Evolutionary conservation across 2,797 vertebrate species (phyloP).

Genomic region (Coccyzus lansbergi): DNA sequence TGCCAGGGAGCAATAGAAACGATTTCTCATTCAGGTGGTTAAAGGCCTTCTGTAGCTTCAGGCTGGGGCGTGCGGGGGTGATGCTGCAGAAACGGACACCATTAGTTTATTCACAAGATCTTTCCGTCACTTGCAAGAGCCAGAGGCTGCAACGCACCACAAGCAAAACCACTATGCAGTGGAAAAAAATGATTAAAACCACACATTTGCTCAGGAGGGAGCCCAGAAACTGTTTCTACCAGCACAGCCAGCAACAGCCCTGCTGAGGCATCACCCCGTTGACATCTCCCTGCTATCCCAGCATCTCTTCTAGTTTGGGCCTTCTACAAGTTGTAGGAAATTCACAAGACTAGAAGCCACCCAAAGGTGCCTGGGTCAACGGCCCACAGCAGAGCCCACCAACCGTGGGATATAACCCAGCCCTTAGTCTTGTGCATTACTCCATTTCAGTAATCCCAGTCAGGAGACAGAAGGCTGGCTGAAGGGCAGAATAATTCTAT

Average conservation of each 20-base stretch:
- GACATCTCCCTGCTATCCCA: neutral
- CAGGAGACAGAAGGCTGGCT: neutral
- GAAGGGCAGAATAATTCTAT: neutral
- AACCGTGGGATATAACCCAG: neutral
- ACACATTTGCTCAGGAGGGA: accelerated
- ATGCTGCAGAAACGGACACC: neutral
- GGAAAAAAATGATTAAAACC: neutral
- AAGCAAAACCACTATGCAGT: neutral
- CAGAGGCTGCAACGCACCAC: neutral
- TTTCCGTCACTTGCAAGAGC: neutral
- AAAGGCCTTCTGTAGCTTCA: neutral
- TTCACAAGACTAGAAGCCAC: neutral
- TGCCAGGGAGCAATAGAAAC: neutral
- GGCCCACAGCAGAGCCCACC: neutral
- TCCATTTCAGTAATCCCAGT: neutral
- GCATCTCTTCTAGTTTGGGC: neutral
- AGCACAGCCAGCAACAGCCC: neutral
- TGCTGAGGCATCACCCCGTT: neutral
- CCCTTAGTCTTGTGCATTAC: neutral
- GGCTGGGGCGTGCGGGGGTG: neutral
- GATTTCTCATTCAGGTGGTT: neutral
- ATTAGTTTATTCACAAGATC: neutral
- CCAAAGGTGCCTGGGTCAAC: neutral
- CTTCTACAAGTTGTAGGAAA: neutral
- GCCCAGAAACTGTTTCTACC: neutral